Percentiles rank a stretch among this genome's conserved stretches.
Conservation (phyloP, 2,113 vertebrate genomes). For the Chrysochloris asiatica region DNA sequence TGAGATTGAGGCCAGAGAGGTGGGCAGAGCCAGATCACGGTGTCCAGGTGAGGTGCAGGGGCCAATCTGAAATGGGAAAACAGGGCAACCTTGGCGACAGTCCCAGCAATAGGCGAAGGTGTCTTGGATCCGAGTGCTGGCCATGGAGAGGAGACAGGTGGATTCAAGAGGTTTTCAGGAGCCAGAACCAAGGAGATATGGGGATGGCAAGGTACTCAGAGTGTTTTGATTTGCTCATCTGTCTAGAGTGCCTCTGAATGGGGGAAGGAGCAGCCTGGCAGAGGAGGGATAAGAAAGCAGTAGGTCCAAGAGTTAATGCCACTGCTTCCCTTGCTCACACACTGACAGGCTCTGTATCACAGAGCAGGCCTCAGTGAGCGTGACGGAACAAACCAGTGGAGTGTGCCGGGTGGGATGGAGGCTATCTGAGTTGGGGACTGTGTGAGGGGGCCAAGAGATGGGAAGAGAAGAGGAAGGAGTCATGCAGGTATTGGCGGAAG, state of each 20-base stretch:
- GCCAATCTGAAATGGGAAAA: not conserved
- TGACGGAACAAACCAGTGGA: not conserved
- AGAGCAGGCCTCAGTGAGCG: not conserved
- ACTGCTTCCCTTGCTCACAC: not conserved
- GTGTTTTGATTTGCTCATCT: not conserved
- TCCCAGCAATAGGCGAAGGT: not conserved
- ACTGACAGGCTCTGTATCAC: not conserved
- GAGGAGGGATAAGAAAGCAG: not conserved
- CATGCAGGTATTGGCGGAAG: not conserved
- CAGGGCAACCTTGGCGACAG: not conserved
- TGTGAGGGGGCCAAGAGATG: not conserved
- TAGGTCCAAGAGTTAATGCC: not conserved
- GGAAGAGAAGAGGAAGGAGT: not conserved
- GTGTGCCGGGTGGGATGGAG: not conserved
- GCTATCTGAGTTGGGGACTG: not conserved
- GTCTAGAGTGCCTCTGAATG: not conserved
- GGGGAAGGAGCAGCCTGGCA: not conserved
- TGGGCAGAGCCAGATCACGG: not conserved
- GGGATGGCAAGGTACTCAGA: not conserved
- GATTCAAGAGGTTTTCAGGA: conserved; percentile 3
- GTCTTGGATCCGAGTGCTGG: not conserved
- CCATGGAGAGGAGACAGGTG: not conserved
- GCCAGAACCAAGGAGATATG: not conserved
- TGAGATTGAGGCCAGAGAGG: not conserved
- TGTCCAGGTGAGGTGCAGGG: too few species aligned